phyloP scores from a whole-genome alignment of 2,888 invertebrate species.

The Clostera curtula region DNA sequence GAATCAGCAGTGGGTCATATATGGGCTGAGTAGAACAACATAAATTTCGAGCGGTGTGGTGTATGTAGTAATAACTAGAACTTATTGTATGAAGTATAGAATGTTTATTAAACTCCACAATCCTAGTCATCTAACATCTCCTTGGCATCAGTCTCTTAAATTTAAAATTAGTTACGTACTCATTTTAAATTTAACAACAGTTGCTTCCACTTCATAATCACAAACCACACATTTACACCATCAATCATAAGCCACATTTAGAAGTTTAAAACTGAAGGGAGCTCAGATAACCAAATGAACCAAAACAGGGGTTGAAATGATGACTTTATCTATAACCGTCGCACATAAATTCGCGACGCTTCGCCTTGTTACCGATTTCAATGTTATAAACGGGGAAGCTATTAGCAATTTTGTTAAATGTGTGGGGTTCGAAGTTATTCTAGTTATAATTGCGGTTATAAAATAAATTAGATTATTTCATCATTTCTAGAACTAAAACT shows the following conservation, averaged over 20 bases:
- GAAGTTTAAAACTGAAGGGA: slow-evolving; percentile 15
- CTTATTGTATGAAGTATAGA: too few species aligned
- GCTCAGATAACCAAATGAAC: slow-evolving; percentile 21
- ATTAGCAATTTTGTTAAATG: slow-evolving; percentile 24
- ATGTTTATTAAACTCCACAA: too few species aligned
- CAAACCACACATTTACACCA: slow-evolving; percentile 1
- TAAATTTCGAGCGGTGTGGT: too few species aligned
- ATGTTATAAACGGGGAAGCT: slow-evolving; percentile 21
- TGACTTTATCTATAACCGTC: slow-evolving; percentile 41
- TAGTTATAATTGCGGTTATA: slow-evolving; percentile 18
- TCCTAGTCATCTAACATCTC: too few species aligned
- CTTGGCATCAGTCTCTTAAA: too few species aligned
- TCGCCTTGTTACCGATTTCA: slow-evolving; percentile 37
- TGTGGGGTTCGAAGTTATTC: slow-evolving; percentile 18
- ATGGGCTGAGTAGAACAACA: too few species aligned
- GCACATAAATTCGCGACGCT: slow-evolving; percentile 34
- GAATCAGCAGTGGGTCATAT: too few species aligned
- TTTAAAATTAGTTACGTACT: too few species aligned
- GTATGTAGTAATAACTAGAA: too few species aligned
- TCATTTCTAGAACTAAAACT: slow-evolving; percentile 1
- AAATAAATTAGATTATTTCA: slow-evolving; percentile 17
- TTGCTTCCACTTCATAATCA: too few species aligned
- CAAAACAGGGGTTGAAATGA: slow-evolving; percentile 27
- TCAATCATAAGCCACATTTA: slow-evolving; percentile 7
- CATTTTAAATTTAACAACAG: background rate